Conservation (phyloP, 2,888 invertebrate species). For the Cactoblastis cactorum region DNA sequence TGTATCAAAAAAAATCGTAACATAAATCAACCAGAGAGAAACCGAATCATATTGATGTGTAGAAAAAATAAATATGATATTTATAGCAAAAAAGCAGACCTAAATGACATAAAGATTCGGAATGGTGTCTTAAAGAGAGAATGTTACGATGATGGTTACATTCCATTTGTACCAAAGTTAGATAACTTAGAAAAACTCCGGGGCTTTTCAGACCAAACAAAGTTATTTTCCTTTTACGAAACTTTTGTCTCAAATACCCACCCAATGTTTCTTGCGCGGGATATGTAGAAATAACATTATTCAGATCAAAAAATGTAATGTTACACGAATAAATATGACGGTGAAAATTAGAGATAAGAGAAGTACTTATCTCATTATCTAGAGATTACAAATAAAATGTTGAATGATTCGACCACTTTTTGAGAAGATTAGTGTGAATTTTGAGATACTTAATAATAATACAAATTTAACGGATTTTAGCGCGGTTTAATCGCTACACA, state of each 20-base stretch:
- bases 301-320: too few relatives aligned
- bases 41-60: neutral
- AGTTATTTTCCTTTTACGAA: neutral
- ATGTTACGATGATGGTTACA: conserved; percentile 1
- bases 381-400: too few relatives aligned
- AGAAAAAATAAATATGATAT: neutral
- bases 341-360: too few relatives aligned
- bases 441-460: too few relatives aligned
- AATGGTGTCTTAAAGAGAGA: neutral
- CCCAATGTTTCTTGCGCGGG: neutral
- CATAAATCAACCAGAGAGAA: too few relatives aligned
- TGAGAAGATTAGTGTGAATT: too few relatives aligned
- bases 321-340: too few relatives aligned
- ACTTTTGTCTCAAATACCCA: neutral
- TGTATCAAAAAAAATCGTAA: too few relatives aligned
- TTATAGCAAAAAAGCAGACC: neutral
- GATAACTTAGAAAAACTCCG: conserved; percentile 1
- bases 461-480: too few relatives aligned
- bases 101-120: neutral
- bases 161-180: conserved; percentile 1
- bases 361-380: too few relatives aligned
- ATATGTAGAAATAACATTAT: neutral
- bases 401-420: too few relatives aligned
- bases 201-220: neutral
- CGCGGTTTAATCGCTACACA: too few relatives aligned